Conservation (phyloP, 2,113 vertebrate genomes). For the Piaya cayana region DNA sequence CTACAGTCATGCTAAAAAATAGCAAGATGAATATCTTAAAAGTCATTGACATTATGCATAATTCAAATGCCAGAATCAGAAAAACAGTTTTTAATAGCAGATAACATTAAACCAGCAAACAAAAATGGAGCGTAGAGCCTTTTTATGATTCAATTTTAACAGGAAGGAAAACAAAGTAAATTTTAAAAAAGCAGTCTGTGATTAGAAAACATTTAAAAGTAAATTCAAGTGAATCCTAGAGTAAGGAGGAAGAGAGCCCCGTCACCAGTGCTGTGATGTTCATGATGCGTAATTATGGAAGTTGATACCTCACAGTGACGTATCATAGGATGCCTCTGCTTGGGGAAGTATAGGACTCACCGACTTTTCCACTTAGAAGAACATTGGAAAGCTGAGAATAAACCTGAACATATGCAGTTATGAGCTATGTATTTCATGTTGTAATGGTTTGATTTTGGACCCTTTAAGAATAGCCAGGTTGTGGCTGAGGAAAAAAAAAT, state of each 20-base stretch:
- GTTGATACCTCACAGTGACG: not conserved
- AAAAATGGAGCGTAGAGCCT: not conserved
- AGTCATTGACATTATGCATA: not conserved
- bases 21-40: not conserved
- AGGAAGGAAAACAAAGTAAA: slow-evolving; percentile 23
- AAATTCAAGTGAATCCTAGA: not conserved
- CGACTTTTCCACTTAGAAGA: not conserved
- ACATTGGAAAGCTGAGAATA: not conserved
- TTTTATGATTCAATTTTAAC: slow-evolving; percentile 17
- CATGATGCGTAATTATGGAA: not conserved
- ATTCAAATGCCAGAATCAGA: not conserved
- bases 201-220: not conserved
- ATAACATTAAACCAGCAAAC: not conserved
- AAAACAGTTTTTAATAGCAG: not conserved
- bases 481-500: too few species aligned
- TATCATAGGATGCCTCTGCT: not conserved
- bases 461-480: too few species aligned
- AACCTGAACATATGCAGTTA: not conserved
- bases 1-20: not conserved
- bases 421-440: not conserved
- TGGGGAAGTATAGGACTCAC: not conserved
- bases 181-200: not conserved
- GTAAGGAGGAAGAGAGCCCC: not conserved
- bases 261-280: not conserved
- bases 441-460: too few species aligned